Conservation (phyloP, 92 coral and sea anemone genomes). For the Bergia sp. region DNA sequence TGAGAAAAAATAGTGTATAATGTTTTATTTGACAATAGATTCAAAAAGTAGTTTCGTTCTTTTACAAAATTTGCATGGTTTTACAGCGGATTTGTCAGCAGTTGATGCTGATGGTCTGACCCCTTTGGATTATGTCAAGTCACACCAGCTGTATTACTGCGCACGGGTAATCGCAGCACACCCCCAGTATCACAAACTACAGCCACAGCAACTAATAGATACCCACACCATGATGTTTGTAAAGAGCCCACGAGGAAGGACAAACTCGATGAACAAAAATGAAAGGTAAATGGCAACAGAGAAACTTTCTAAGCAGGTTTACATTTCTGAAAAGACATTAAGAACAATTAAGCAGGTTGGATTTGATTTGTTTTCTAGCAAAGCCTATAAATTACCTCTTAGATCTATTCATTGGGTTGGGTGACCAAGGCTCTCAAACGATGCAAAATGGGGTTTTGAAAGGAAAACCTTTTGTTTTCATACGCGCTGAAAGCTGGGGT, state of each 20-base stretch:
- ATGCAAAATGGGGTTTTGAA: too few relatives aligned
- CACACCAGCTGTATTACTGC: slow-evolving; percentile 33
- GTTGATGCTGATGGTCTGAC: slow-evolving; percentile 36
- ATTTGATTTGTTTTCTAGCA: too few relatives aligned
- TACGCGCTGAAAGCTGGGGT: too few relatives aligned
- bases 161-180: slow-evolving; percentile 23
- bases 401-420: too few relatives aligned
- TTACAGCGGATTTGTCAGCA: slow-evolving; percentile 31
- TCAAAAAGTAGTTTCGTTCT: background rate
- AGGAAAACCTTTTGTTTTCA: too few relatives aligned
- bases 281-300: slow-evolving; percentile 7
- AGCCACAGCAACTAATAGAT: background rate
- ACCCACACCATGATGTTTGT: background rate
- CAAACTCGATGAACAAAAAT: background rate
- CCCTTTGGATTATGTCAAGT: slow-evolving; percentile 40
- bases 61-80: background rate
- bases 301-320: background rate
- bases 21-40: background rate
- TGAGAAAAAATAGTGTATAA: too few relatives aligned
- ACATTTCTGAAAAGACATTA: background rate
- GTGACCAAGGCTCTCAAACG: too few relatives aligned
- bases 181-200: slow-evolving; percentile 17
- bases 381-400: too few relatives aligned
- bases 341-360: background rate
- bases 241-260: slow-evolving; percentile 22